Evolutionary conservation across 1,140 invertebrate species (phyloP), one percentile per base, ranked within the genome.

Genomic region (Trichogramma pretiosum): DNA sequence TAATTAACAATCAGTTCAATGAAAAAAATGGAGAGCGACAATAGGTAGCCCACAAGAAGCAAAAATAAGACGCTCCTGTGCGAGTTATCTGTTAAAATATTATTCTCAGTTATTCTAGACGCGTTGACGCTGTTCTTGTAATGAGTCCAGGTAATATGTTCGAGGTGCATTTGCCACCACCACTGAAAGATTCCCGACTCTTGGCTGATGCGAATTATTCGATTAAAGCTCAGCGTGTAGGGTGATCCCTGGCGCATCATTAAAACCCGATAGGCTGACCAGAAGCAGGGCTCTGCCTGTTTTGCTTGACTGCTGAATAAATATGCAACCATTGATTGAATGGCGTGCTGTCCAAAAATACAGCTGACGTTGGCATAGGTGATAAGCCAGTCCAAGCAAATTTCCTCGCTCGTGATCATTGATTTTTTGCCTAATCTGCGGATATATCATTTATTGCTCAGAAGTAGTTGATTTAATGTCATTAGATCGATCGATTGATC

Each of bases 201-300:
- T 0, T 33, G 3, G 3, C 33, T 17, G 4, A 14, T 17, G 5
- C 14, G 4, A 1, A 48, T 48, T 10, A 41, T 8, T 1, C 23
- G 13, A 14, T 24, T 41, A 26, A 48, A 48, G 16, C 21, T 19
- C 1, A 18, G 10, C 7, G 46, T 48, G 14, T 26, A 48, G 3
- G 46, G 46, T 17, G 46, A 48, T 1, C 37, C 21, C n/a, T 41
- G 38, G 4, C 21, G 19, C 21, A 48, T 5, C 8, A 41, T 41
- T 9, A 14, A 41, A 9, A 16, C 9, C 1, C 46, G 36, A 5
- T 17, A 14, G 0, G 38, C 22, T 11, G 37, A 22, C 38, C 37
- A 41, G 8, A 48, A 48, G 3, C 38, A 41, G 3, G 38, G 46
- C 3, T 10, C 18, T 2, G 11, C 38, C 13, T 24, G 2, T 1